Evolutionary conservation across 2,888 invertebrate genomes (phyloP).

Genomic region (Leptopilina syphax): DNA sequence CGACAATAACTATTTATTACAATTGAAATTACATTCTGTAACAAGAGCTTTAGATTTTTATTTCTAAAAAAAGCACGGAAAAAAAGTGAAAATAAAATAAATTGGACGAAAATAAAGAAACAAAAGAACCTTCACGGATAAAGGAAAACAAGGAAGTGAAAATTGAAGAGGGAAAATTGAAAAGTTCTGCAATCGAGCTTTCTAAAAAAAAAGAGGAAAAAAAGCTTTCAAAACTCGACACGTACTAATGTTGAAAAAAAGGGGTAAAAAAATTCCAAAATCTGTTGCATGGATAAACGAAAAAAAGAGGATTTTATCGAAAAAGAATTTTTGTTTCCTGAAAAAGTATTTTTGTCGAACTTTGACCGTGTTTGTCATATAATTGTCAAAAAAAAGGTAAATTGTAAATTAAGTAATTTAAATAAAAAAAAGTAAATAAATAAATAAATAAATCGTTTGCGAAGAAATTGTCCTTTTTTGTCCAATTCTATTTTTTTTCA

Average conservation of each 20-base stretch:
- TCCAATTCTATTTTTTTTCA: too few species aligned
- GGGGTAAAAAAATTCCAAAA: conserved; percentile 7
- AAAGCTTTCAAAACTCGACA: not conserved
- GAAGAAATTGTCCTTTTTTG: too few species aligned
- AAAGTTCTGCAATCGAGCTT: conserved; percentile 44
- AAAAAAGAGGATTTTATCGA: not conserved
- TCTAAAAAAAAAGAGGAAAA: not conserved
- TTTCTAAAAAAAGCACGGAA: too few species aligned
- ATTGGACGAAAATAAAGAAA: not conserved
- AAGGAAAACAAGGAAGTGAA: conserved; percentile 45
- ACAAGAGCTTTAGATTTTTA: too few species aligned
- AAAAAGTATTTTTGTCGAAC: not conserved
- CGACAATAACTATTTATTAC: too few species aligned
- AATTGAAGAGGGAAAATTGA: conserved; percentile 39
- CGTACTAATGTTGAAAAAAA: conserved; percentile 11
- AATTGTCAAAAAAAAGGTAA: too few species aligned
- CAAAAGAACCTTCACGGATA: conserved; percentile 25
- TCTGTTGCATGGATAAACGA: not conserved
- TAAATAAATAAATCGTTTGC: too few species aligned
- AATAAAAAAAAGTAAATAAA: too few species aligned
- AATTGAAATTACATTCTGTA: not conserved
- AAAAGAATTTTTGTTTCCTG: not conserved
- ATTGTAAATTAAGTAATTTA: too few species aligned
- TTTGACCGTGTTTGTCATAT: not conserved
- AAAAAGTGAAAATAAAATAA: not conserved